Evolutionary conservation across 1,140 invertebrate species (phyloP), one percentile per base, ranked within the genome.

Genomic region (Pygmarrhopalites habei): DNA sequence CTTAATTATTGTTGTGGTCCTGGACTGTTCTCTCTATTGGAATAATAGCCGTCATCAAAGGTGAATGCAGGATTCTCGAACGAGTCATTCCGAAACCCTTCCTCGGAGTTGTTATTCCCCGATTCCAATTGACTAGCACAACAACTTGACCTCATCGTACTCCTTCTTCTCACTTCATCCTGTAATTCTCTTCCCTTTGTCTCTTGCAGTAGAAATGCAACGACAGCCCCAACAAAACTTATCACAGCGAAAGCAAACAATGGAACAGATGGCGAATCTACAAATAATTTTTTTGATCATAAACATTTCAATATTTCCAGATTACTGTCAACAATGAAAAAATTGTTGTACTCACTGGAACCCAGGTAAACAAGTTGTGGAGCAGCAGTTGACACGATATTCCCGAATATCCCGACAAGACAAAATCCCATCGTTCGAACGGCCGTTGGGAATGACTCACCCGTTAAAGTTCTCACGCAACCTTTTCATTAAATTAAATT

Each of bases 281-380:
- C 1, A 58, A 56, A 29, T 39, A 58, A 57, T 60, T 26, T 15
- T 2, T 35, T 26, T n/a, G 23, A 53, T 15, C 7, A 1, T 2
- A 17, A 10, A 53, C 17, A 28, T 1, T 56, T 43, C 7, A n/a
- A 17, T 3, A 43, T 10, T 62, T 55, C 4, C 32, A 62, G 10
- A 7, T 29, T 56, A 21, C 14, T 29, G 14, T 14, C 23, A 29
- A 14, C 7, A 29, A 10, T 10, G 12, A 12, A 29, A 29, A 26
- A 29, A 32, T 7, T 29, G 21, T 53, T 43, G 15, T 39, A 26
- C 12, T 51, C 52, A 62, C 61, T 23, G 46, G 58, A 21, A 1
- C 65, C 65, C n/a, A 67, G 21, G 46, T 58, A 63, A 29, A 61
- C 65, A 4, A 62, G 28, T 60, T 64, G 60, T 26, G 65, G 65